Percentiles rank a stretch among this genome's conserved stretches.
Conservation (phyloP, 2,888 invertebrate genomes). For the Epinotia bilunana region DNA sequence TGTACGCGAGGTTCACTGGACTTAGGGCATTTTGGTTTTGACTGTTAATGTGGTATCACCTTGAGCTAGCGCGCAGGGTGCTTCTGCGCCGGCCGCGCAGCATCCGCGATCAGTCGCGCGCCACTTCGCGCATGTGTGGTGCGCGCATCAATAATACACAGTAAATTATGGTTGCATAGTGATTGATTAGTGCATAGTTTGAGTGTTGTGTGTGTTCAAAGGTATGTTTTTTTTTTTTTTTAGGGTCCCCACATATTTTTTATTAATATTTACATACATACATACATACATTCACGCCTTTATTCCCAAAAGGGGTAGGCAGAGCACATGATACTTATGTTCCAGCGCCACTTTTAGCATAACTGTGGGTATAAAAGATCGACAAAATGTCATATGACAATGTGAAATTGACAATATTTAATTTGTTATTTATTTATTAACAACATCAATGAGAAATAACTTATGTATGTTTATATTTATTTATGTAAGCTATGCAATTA, state of each 20-base stretch:
- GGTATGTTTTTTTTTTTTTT: not conserved
- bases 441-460: not conserved
- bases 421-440: not conserved
- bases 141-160: slow-evolving; percentile 32
- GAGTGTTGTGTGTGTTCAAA: slow-evolving; percentile 25
- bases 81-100: slow-evolving; percentile 30
- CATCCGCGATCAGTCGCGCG: slow-evolving; percentile 45
- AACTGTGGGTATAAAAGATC: too few relatives aligned
- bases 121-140: slow-evolving; percentile 38
- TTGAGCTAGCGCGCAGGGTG: slow-evolving; percentile 32
- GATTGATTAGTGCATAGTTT: slow-evolving; percentile 24
- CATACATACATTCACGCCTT: too few relatives aligned
- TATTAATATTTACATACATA: too few relatives aligned
- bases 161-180: slow-evolving; percentile 24
- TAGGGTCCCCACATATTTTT: not conserved
- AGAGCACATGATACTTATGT: too few relatives aligned
- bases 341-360: too few relatives aligned
- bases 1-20: not conserved
- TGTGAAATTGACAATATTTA: not conserved
- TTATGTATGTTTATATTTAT: too few relatives aligned
- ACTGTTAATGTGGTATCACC: slow-evolving; percentile 15
- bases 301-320: too few relatives aligned
- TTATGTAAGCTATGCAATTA: not conserved
- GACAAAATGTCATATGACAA: too few relatives aligned
- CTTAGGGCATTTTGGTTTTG: slow-evolving; percentile 13